phyloP scores from a whole-genome alignment of 2,888 invertebrate genomes.

The Dioctria linearis region DNA sequence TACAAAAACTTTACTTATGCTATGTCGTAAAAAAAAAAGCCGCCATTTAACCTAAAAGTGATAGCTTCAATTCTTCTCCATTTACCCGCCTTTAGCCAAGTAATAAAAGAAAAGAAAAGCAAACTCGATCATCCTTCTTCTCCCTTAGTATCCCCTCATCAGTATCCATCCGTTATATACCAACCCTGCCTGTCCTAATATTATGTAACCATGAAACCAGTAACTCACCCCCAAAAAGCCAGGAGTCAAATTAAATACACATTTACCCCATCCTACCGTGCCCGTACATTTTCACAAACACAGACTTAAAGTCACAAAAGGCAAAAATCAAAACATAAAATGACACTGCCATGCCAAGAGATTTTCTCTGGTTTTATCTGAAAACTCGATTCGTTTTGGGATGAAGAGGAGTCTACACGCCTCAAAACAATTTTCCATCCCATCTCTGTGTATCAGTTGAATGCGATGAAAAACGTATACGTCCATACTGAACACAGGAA shows the following conservation, averaged over 20 bases:
- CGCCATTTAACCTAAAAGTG: constrained; percentile 51
- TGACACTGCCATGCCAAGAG: constrained; percentile 46
- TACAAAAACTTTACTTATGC: not conserved
- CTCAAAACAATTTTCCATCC: constrained; percentile 56
- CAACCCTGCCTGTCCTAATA: constrained; percentile 44
- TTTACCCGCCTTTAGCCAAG: constrained; percentile 56
- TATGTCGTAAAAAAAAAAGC: constrained; percentile 8
- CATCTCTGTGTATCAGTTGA: constrained; percentile 59
- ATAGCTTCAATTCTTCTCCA: constrained; percentile 51
- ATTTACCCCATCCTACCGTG: constrained; percentile 21
- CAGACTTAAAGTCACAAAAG: constrained; percentile 32
- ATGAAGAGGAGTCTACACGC: constrained; percentile 54
- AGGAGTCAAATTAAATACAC: constrained; percentile 51
- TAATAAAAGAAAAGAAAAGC: constrained; percentile 67
- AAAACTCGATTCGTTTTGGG: constrained; percentile 45
- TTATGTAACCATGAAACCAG: constrained; percentile 51
- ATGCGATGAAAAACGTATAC: not conserved
- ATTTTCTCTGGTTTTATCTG: constrained; percentile 52
- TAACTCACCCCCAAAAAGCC: constrained; percentile 36
- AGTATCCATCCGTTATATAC: constrained; percentile 46
- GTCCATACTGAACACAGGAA: constrained; percentile 16
- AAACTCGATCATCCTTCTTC: constrained; percentile 68
- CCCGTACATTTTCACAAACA: constrained; percentile 9
- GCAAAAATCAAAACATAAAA: constrained; percentile 49
- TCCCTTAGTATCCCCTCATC: constrained; percentile 61